These are phyloP conservation scores for Epirrhoe tristata DNA, from an alignment of 2,888 invertebrate genomes.

Conservation along the genomic window DNA sequence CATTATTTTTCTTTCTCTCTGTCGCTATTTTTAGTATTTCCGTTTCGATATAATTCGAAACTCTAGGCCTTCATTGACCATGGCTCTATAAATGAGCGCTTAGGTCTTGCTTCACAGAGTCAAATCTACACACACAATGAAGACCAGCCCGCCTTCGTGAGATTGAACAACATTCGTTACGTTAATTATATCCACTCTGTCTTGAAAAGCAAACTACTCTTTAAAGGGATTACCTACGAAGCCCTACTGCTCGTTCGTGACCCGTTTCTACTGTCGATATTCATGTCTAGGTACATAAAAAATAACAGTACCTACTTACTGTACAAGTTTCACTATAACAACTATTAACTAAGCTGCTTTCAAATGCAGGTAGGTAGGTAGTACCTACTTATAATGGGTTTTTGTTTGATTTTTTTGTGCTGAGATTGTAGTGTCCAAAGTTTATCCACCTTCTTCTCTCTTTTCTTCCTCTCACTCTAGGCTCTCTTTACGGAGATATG, in stretches of 20 bases:
- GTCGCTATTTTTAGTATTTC: too few relatives aligned
- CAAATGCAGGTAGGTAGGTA: background rate
- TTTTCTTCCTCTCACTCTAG: too few relatives aligned
- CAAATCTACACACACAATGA: background rate
- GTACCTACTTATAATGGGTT: too few relatives aligned
- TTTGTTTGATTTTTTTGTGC: too few relatives aligned
- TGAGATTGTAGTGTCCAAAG: too few relatives aligned
- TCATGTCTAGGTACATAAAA: constrained; percentile 61
- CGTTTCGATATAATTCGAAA: too few relatives aligned
- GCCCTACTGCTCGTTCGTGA: constrained; percentile 81
- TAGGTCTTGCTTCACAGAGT: background rate
- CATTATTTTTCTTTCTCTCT: too few relatives aligned
- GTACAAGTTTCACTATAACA: constrained; percentile 11
- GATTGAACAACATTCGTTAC: constrained; percentile 27
- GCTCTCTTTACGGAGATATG: too few relatives aligned
- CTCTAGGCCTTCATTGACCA: too few relatives aligned
- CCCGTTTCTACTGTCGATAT: constrained; percentile 71
- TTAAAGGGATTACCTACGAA: constrained; percentile 82
- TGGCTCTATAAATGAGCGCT: too few relatives aligned
- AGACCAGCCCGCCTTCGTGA: too few relatives aligned
- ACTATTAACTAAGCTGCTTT: background rate
- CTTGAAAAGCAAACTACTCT: constrained; percentile 60
- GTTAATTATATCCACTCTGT: constrained; percentile 45
- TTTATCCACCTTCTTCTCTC: too few relatives aligned
- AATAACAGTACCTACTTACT: constrained; percentile 19